These are phyloP conservation scores for Drosophila bunnanda DNA, from an alignment of 2,888 invertebrate genomes.

Conservation along the genomic window DNA sequence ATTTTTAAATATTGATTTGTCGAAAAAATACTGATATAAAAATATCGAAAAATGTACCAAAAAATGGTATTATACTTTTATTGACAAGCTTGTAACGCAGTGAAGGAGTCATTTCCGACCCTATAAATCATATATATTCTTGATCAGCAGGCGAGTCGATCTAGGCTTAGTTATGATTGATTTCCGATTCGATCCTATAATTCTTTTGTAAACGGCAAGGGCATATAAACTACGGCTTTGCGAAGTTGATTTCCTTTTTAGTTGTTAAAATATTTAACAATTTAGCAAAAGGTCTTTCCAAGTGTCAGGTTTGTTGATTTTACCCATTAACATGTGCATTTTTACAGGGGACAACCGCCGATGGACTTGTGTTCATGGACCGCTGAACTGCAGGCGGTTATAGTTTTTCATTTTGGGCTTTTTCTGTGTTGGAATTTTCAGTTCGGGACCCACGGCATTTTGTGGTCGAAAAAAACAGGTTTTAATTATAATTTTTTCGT, in stretches of 20 bases:
- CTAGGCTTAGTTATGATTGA: no score
- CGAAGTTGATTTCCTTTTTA: not conserved
- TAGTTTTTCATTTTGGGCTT: constrained; percentile 48
- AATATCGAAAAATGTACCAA: no score
- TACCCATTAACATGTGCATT: constrained; percentile 31
- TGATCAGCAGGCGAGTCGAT: no score
- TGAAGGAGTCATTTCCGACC: no score
- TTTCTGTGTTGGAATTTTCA: constrained; percentile 23
- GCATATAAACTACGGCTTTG: no score
- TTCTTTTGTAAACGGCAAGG: no score
- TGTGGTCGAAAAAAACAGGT: constrained; percentile 72
- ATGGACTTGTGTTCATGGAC: constrained; percentile 57
- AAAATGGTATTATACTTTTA: no score
- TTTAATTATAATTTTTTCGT: constrained; percentile 63
- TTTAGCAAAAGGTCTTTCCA: constrained; percentile 2
- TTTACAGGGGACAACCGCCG: constrained; percentile 4
- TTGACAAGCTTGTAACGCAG: no score
- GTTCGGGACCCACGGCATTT: constrained; percentile 26
- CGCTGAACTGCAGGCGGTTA: constrained; percentile 66
- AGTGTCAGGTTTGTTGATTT: constrained; percentile 25
- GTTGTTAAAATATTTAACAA: not conserved
- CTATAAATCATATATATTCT: no score
- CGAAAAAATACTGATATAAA: no score
- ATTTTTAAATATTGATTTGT: no score
- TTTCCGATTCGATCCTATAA: no score